Percentiles rank a stretch among this genome's conserved stretches.
Evolutionary conservation across 2,888 invertebrate species (phyloP).

Genomic region (Melanophora roralis): DNA sequence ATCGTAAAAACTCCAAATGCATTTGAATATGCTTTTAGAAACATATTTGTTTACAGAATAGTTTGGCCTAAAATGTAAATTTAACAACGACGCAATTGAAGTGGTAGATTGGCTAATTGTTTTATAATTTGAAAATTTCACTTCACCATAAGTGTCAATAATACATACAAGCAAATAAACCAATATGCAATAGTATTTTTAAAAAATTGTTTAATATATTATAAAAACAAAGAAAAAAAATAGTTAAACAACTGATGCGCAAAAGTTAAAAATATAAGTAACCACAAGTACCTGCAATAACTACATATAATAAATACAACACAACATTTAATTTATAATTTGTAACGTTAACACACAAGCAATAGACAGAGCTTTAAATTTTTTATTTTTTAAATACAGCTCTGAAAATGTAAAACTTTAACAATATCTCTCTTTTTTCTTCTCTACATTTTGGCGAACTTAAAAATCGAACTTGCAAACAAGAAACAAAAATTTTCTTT

Average conservation of each 20-base stretch:
- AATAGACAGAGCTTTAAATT: constrained; percentile 40
- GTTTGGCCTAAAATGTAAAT: not conserved
- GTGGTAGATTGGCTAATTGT: too few species aligned
- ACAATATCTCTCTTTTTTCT: too few species aligned
- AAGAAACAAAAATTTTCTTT: not conserved
- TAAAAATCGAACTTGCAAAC: constrained; percentile 15
- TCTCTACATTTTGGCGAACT: constrained; percentile 21
- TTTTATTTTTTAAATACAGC: too few species aligned
- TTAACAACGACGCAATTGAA: too few species aligned
- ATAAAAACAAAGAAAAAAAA: constrained; percentile 52
- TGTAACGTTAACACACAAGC: constrained; percentile 14
- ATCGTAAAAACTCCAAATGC: too few species aligned
- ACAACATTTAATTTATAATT: constrained; percentile 64
- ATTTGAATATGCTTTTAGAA: not conserved
- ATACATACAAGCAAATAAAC: constrained; percentile 47
- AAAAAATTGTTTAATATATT: constrained; percentile 24
- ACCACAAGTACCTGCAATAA: constrained; percentile 77
- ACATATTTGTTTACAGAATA: not conserved
- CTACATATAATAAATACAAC: constrained; percentile 65
- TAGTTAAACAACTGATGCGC: constrained; percentile 22
- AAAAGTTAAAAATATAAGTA: constrained; percentile 68
- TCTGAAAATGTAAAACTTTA: too few species aligned
- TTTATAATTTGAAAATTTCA: not conserved
- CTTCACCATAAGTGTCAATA: constrained; percentile 66
- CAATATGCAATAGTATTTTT: constrained; percentile 47